phyloP scores from a whole-genome alignment of 1,140 invertebrate species.

The Pararge aegeria region DNA sequence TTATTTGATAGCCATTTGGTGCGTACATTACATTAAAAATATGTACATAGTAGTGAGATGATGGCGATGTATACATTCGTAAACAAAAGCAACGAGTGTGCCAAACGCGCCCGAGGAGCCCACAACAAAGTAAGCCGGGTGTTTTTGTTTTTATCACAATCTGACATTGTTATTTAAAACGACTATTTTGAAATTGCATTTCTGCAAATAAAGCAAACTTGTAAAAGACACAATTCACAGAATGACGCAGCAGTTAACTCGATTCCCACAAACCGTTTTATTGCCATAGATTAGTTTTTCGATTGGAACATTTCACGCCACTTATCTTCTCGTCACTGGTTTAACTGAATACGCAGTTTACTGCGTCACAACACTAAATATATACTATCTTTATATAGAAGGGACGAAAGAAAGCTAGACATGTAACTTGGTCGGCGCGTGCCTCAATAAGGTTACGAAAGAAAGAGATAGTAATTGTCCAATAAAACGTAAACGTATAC shows the following conservation, averaged over 20 bases:
- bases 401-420: neutral
- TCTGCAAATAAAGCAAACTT: conserved; percentile 4
- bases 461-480: neutral
- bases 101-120: too few relatives aligned
- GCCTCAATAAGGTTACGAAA: neutral
- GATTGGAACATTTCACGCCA: conserved; percentile 13
- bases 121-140: too few relatives aligned
- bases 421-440: conserved; percentile 1
- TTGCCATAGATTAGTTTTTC: neutral
- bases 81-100: too few relatives aligned
- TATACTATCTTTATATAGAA: conserved; percentile 7
- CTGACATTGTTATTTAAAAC: too few relatives aligned
- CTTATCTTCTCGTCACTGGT: conserved; percentile 20
- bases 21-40: too few relatives aligned
- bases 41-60: too few relatives aligned
- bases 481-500: neutral
- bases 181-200: too few relatives aligned
- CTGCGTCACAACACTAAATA: conserved; percentile 23
- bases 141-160: too few relatives aligned
- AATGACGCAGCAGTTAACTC: neutral
- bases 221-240: neutral
- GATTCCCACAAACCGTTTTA: conserved; percentile 6
- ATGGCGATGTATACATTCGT: too few relatives aligned
- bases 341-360: conserved; percentile 13
- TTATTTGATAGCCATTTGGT: too few relatives aligned